Base-by-base conservation (phyloP, 2,797 vertebrate species). In the Cuniculus paca region DNA sequence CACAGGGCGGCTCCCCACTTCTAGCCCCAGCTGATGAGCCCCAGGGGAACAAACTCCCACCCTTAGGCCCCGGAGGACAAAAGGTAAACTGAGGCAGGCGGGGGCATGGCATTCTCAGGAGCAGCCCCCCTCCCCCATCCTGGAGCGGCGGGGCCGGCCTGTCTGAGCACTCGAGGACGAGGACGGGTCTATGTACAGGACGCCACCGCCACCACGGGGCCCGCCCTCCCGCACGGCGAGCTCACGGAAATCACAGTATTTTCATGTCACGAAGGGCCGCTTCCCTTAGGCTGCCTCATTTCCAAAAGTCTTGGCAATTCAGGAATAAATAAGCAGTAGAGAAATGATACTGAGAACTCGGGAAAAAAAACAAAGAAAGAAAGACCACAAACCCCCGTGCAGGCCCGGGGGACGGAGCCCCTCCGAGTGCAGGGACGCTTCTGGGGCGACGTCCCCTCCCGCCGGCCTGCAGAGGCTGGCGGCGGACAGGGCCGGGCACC, bases 121-220 rank as follows among this genome's bases (percentile, higher is more conserved):
- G 88, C 17, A 48, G 10, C 20, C 58, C 60, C 12, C 39, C 63
- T 52, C 48, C 54, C 31, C 91, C 78, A 42, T n/a, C 39, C 81
- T 75, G 0, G 80, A 85, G 96, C 70, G 60, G 70, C 34, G 98
- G 97, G 98, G 98, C 98, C 95, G 98, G 98, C 28, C 97, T 98
- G 98, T 98, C 98, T 97, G 82, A 96, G 98, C 96, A 98, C 90
- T 88, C 19, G 86, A 94, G 98, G 97, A 88, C 19, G 86, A 94
- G 98, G 97, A 93, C 91, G 98, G 98, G 97, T 98, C 97, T 98
- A 98, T 97, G 97, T 98, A 98, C 98, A 54, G 52, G 52, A 17
- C 16, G 52, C 5, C 9, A 98, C 0, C 1, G 96, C 94, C 94
- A 96, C 74, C 72, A 98, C 97, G 93, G 85, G 87, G 39, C 84